Evolutionary conservation across 2,888 invertebrate species (phyloP), one percentile per base, ranked within the genome.

Genomic region (Sycophila texana): DNA sequence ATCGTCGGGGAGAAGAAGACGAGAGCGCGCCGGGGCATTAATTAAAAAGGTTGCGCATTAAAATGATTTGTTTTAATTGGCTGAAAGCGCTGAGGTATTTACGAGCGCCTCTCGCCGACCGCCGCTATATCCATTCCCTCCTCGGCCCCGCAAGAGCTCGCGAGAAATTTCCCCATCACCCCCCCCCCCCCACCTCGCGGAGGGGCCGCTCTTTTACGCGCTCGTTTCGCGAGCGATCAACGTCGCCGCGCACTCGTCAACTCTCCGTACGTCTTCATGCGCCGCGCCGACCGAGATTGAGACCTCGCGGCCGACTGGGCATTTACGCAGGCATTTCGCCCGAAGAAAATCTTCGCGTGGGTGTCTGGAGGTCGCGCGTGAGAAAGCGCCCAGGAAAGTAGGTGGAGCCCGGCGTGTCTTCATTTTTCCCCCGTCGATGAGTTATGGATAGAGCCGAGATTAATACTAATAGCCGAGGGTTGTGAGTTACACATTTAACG

Each of bases 51-150:
- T 89, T 90, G 89, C 88, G 89, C 89, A 90, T 90, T 90, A 90
- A 90, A 90, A 90, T 90, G 90, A 90, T 90, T 90, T 90, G 90
- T 90, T 90, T 90, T 90, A 90, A 90, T 90, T 90, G 89, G 90
- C 87, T 88, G 89, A 89, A 88, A 89, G 88, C 87, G 87, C 86
- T 88, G 89, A 90, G 89, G 89, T 90, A 90, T 90, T 90, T 90
- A 89, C 88, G 90, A 88, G 88, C 86, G 85, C 86, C 86, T 18
- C 47, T 22, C 63, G 63, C 65, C 55, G 20, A 30, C 16, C 51
- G 49, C 55, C 26, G 47, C 63, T 82, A 10, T 4, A 14, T 14
- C n/a, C 53, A 3, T 14, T 53, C 53, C 51, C 51, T 51, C 12
- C 12, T 20, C 30, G 26, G 14, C 47, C 47, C 16, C 12, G n/a